Percentiles rank a stretch among this genome's conserved stretches.
Evolutionary conservation across 2,888 invertebrate genomes (phyloP).

Genomic region (Drosophila macrospina): DNA sequence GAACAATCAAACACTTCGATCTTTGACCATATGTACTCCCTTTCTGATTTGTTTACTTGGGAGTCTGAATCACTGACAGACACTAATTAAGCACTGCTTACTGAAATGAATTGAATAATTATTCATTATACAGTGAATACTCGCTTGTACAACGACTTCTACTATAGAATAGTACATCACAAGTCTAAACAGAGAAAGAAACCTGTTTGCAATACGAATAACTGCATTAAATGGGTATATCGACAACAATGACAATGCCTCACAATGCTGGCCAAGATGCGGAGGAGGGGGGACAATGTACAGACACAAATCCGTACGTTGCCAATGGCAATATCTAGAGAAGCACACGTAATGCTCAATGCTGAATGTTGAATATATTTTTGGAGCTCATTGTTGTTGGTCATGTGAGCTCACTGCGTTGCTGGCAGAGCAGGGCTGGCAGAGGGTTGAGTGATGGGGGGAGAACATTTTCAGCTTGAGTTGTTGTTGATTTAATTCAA

Average conservation of each 20-base stretch:
- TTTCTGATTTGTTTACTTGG: too few species aligned
- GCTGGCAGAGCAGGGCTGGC: not conserved
- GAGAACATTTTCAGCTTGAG: constrained; percentile 65
- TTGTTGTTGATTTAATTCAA: constrained; percentile 80
- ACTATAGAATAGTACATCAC: constrained; percentile 3
- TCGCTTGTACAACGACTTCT: constrained; percentile 1
- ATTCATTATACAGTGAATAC: not conserved
- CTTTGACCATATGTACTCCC: too few species aligned
- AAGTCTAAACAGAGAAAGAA: constrained; percentile 4
- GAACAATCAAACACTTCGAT: too few species aligned
- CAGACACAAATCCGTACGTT: constrained; percentile 12
- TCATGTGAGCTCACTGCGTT: constrained; percentile 12
- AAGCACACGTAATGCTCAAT: constrained; percentile 30
- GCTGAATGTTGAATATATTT: constrained; percentile 39
- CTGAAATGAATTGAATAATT: not conserved
- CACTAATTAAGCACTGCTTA: too few species aligned
- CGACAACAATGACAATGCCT: constrained; percentile 38
- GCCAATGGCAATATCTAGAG: constrained; percentile 32
- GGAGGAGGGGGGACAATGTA: too few species aligned
- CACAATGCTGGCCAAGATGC: constrained; percentile 7
- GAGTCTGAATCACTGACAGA: too few species aligned
- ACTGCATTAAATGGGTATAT: constrained; percentile 12
- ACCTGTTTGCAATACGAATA: not conserved
- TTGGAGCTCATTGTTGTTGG: constrained; percentile 36
- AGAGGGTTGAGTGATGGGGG: too few species aligned